These are phyloP conservation scores for Drosophila emarginata DNA, from an alignment of 2,888 invertebrate genomes.

Conservation along the genomic window DNA sequence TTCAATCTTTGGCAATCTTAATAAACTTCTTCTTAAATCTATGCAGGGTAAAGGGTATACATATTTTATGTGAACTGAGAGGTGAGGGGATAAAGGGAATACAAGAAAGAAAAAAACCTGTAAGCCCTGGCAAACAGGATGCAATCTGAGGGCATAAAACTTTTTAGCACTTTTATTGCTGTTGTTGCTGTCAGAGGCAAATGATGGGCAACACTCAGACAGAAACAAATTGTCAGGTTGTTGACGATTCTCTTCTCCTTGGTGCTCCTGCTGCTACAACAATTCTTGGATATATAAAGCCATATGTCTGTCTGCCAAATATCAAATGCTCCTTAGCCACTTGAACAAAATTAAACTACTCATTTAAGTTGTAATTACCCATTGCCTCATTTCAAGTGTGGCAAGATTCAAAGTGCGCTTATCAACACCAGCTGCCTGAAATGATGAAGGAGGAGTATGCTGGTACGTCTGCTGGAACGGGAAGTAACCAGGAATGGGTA, in stretches of 20 bases:
- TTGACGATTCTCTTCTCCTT: slow-evolving; percentile 44
- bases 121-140: slow-evolving; percentile 50
- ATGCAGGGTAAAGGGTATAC: background rate
- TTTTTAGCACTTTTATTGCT: slow-evolving; percentile 72
- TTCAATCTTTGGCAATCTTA: background rate
- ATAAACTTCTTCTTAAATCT: background rate
- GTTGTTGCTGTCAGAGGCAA: slow-evolving; percentile 31
- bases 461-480: no score
- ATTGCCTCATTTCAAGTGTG: slow-evolving; percentile 65
- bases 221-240: slow-evolving; percentile 69
- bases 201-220: slow-evolving; percentile 39
- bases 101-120: background rate
- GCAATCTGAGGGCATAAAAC: slow-evolving; percentile 71
- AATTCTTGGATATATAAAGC: slow-evolving; percentile 14
- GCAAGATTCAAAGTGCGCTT: slow-evolving; percentile 64
- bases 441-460: background rate
- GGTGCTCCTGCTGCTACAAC: slow-evolving; percentile 27
- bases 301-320: slow-evolving; percentile 45
- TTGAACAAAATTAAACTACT: slow-evolving; percentile 71
- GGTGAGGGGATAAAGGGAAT: background rate
- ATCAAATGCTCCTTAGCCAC: slow-evolving; percentile 41
- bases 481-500: background rate
- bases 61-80: slow-evolving; percentile 29
- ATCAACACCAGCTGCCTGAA: slow-evolving; percentile 57
- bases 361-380: slow-evolving; percentile 67